Evolutionary conservation across 1,140 invertebrate species (phyloP).

Genomic region (Drosophila nigrodunni): DNA sequence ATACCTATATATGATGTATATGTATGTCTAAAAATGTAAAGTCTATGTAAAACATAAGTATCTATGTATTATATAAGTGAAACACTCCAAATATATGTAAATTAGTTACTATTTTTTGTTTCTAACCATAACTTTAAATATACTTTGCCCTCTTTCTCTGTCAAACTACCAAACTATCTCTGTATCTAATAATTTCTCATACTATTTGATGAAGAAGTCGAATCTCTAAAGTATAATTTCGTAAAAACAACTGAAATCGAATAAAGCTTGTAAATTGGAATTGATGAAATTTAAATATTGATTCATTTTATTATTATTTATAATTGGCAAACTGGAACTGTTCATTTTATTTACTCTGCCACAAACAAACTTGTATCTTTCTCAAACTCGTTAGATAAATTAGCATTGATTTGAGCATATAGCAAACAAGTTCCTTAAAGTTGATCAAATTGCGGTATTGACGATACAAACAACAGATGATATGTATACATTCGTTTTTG

Average conservation of each 20-base stretch:
- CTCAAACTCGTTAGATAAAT: constrained; percentile 30
- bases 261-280: constrained; percentile 79
- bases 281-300: constrained; percentile 26
- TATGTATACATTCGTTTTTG: constrained; percentile 25
- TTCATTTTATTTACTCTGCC: constrained; percentile 11
- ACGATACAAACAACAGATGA: constrained; percentile 19
- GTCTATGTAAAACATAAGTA: constrained; percentile 79
- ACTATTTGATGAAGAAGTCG: constrained; percentile 19
- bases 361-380: neutral
- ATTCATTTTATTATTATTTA: constrained; percentile 18
- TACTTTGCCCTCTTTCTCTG: constrained; percentile 53
- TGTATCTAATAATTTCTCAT: constrained; percentile 23
- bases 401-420: constrained; percentile 31
- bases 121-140: constrained; percentile 35
- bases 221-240: constrained; percentile 46
- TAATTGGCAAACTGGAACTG: constrained; percentile 17
- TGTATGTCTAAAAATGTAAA: constrained; percentile 72
- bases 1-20: constrained; percentile 46
- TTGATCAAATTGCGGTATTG: constrained; percentile 9
- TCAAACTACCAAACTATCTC: neutral
- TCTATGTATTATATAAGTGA: constrained; percentile 65
- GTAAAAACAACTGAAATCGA: constrained; percentile 41
- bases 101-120: constrained; percentile 53
- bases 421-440: constrained; percentile 32
- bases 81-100: constrained; percentile 82